These are phyloP conservation scores for Ypsolopha sequella DNA, from an alignment of 2,888 invertebrate species.

Conservation along the genomic window DNA sequence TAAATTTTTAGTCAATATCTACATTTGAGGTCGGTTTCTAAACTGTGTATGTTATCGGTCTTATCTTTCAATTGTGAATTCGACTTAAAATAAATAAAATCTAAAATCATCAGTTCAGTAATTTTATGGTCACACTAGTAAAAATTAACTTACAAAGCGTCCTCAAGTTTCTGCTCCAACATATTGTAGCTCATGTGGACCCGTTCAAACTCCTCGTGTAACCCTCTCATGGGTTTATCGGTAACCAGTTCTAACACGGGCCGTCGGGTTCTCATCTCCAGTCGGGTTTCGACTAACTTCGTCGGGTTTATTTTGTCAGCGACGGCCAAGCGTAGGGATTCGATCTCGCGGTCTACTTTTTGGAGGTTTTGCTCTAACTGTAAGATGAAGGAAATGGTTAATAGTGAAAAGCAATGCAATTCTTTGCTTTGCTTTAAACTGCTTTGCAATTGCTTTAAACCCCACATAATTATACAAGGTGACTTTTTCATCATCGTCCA, in stretches of 20 bases:
- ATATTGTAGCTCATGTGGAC: slow-evolving; percentile 75
- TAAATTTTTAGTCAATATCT: too few relatives aligned
- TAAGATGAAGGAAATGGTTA: background rate
- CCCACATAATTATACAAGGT: too few relatives aligned
- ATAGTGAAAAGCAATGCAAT: too few relatives aligned
- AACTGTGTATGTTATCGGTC: too few relatives aligned
- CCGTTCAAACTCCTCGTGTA: slow-evolving; percentile 80
- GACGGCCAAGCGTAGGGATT: slow-evolving; percentile 79
- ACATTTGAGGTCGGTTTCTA: too few relatives aligned
- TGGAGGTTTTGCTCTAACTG: slow-evolving; percentile 85
- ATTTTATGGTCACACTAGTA: too few relatives aligned
- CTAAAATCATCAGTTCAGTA: too few relatives aligned
- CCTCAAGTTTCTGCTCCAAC: slow-evolving; percentile 76
- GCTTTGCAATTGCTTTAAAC: too few relatives aligned
- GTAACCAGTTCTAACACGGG: slow-evolving; percentile 79
- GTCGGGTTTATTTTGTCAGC: slow-evolving; percentile 82
- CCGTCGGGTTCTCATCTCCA: slow-evolving; percentile 85
- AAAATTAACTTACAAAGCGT: slow-evolving; percentile 71
- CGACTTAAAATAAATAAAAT: too few relatives aligned
- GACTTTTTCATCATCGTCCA: too few relatives aligned
- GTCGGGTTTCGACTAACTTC: slow-evolving; percentile 88
- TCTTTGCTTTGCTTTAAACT: too few relatives aligned
- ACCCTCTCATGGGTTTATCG: slow-evolving; percentile 80
- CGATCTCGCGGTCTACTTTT: slow-evolving; percentile 81
- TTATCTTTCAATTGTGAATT: too few relatives aligned